phyloP scores from a whole-genome alignment of 2,797 vertebrate genomes.

The Luscinia luscinia region DNA sequence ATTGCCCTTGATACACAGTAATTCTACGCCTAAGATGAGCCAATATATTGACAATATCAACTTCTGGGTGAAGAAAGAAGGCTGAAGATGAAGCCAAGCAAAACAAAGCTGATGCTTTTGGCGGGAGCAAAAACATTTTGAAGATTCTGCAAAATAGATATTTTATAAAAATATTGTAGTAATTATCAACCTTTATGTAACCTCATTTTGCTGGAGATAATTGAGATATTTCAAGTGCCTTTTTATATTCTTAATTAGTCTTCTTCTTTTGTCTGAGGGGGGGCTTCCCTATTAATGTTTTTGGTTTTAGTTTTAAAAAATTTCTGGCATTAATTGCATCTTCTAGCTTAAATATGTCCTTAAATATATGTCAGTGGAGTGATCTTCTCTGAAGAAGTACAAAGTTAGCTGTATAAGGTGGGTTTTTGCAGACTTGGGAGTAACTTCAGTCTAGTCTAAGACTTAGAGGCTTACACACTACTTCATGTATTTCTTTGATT shows the following conservation, averaged over 20 bases:
- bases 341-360: not conserved
- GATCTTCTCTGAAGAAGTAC: not conserved
- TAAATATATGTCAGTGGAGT: not conserved
- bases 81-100: not conserved
- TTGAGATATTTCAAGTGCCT: not conserved
- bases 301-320: not conserved
- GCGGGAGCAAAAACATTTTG: not conserved
- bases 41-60: not conserved
- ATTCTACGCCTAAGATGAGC: not conserved
- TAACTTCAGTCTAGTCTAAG: not conserved
- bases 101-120: not conserved
- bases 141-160: not conserved
- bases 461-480: not conserved
- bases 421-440: not conserved
- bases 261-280: not conserved
- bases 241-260: not conserved
- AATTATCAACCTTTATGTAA: not conserved
- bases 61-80: not conserved
- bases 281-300: not conserved
- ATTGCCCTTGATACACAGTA: not conserved
- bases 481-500: not conserved
- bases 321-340: not conserved
- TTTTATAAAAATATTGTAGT: not conserved
- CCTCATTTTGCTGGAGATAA: not conserved
- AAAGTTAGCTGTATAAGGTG: not conserved